Conservation (phyloP, 2,113 vertebrate species). For the Odocoileus virginianus region DNA sequence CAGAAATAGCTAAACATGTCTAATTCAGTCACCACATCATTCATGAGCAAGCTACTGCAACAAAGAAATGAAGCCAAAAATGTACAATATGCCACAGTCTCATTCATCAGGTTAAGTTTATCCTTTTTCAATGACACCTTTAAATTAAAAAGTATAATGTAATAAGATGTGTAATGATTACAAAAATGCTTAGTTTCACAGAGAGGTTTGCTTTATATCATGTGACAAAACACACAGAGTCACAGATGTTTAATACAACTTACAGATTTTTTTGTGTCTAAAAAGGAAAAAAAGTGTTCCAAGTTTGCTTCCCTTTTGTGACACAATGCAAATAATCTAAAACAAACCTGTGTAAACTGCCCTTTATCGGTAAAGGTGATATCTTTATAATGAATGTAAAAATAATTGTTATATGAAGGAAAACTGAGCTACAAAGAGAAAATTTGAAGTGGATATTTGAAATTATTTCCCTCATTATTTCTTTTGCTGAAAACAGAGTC, state of each 20-base stretch:
- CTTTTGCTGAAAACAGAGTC: conserved; percentile 3
- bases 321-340: not conserved
- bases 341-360: not conserved
- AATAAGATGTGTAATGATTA: not conserved
- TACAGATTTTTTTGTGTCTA: not conserved
- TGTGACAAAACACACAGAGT: not conserved
- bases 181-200: not conserved
- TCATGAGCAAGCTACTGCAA: not conserved
- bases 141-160: not conserved
- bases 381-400: not conserved
- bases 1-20: not conserved
- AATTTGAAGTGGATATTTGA: not conserved
- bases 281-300: not conserved
- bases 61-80: not conserved
- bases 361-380: not conserved
- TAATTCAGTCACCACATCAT: not conserved
- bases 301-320: not conserved
- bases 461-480: conserved; percentile 30
- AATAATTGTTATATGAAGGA: not conserved
- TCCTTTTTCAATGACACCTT: not conserved
- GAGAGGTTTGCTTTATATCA: not conserved
- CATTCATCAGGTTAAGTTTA: not conserved
- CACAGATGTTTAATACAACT: not conserved
- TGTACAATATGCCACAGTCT: not conserved
- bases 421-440: not conserved